Evolutionary conservation across 2,113 vertebrate species (phyloP), one percentile per base, ranked within the genome.

Genomic region (Megatriorchis doriae): DNA sequence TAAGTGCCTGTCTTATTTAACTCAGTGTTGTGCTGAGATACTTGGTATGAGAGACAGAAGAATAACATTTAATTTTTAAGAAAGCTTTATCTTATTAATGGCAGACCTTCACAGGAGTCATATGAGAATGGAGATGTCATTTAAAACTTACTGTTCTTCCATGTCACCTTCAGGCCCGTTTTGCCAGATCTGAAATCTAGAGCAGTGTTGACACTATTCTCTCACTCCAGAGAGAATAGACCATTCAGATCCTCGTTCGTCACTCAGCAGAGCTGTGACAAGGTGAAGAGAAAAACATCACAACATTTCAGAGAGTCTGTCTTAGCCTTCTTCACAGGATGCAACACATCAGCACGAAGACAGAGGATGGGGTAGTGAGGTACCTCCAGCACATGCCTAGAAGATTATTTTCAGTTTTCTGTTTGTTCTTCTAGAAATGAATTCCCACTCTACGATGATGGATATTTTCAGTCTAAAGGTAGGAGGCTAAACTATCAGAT

Each of bases 241-340:
- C 93, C 71, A 96, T 98, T 98, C 96, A 98, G 59, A 73, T 74
- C 63, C n/a, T 91, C 75, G 52, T 83, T 79, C 62, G 10, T 98
- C 98, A 97, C 94, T 98, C 98, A 98, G 82, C 96, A 81, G 83
- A 61, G 86, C 93, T 82, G 52, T 98, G 98, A 98, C 98, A 98
- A 97, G 96, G 97, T 79, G 96, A 89, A 93, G 96, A 98, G 94
- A 95, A 98, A 96, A 92, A 43, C 48, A 71, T 97, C 94, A 73
- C 78, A 91, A 91, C 83, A 85, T 94, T 96, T 98, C 94, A 96
- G 86, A 92, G 63, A 31, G n/a, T 80, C 95, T 96, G 82, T 88
- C 95, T 93, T 95, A 97, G 95, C 94, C 93, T 93, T 97, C 95
- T 91, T 97, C 95, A 96, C 96, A 97, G 97, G 97, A 97, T 97